Conservation (phyloP, 2,113 vertebrate species). For the Sclerurus mexicanus region DNA sequence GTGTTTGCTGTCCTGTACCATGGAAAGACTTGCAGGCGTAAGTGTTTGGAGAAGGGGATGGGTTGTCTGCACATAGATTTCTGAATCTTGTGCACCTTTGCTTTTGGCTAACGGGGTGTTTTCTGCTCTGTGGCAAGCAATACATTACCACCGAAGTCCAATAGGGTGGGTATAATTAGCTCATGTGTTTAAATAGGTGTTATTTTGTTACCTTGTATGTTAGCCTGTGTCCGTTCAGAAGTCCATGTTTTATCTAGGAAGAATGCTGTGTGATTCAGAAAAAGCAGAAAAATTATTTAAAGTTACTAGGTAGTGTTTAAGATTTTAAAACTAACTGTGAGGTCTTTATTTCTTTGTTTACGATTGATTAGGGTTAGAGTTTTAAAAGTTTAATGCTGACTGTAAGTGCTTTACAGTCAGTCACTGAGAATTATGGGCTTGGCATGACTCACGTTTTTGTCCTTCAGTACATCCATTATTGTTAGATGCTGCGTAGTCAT, state of each 20-base stretch:
- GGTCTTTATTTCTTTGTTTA: constrained; percentile 27
- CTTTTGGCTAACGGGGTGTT: background rate
- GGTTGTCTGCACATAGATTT: background rate
- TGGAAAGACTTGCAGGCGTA: background rate
- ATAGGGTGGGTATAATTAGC: background rate
- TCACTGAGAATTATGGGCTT: constrained; percentile 32
- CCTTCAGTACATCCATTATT: constrained; percentile 25
- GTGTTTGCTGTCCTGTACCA: background rate
- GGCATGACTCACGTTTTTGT: background rate
- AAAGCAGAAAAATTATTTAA: background rate
- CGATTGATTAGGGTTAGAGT: background rate
- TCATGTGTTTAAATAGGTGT: background rate
- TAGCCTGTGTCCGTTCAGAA: background rate
- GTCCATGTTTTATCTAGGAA: background rate
- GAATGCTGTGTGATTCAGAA: background rate
- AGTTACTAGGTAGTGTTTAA: background rate
- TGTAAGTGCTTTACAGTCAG: constrained; percentile 18
- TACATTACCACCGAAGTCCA: background rate
- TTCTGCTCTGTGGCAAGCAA: background rate
- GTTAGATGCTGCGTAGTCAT: constrained; percentile 22
- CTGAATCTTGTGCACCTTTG: background rate
- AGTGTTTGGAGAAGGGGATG: background rate
- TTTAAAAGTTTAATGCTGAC: constrained; percentile 25
- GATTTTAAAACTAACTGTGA: background rate
- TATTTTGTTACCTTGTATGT: background rate